Base-by-base conservation (phyloP, 2,797 vertebrate genomes). In the Chelon labrosus region DNA sequence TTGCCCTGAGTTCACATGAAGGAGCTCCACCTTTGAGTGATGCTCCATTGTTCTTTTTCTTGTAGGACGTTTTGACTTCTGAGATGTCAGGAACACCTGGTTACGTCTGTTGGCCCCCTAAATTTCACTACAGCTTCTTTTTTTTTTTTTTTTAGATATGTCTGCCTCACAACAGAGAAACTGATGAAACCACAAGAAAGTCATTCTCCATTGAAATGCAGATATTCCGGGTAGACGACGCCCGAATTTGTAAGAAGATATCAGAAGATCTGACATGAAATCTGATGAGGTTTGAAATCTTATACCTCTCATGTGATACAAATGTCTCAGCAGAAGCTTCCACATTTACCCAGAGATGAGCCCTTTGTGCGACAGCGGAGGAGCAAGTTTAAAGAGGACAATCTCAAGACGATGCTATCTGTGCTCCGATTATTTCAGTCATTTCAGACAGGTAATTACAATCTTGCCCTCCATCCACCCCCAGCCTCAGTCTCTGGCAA, bases 301-400 rank as follows among this genome's bases (percentile, higher is more conserved):
- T 20, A 25, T 35, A 53, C 14, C 17, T 51, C 42, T 44, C 42
- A 5, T 16, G 13, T 44, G 42, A 16, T 14, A 44, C 42, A 44
- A 6, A 14, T 11, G 17, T 41, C 12, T 1, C 44, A 64, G 54
- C 39, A 61, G 55, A 42, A 46, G 39, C 10, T 4, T 42, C 12
- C 22, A 41, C 57, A 20, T 50, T 31, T 12, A 13, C 25, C 10
- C 31, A 31, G 31, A 31, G 31, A 31, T 59, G 39, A 51, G 65
- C 4, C 7, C 7, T 31, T 31, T 31, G 38, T 16, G 17, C 13
- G 37, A 10, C 6, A 16, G 44, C 38, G 37, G 38, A 20, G 9
- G 61, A 11, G 8, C 35, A 44, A 61, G 65, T 31, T 58, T 35
- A 22, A 62, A 38, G 10, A 52, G 38, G 65, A 41, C 47, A 10